phyloP scores from a whole-genome alignment of 2,113 vertebrate genomes.

The Corythoichthys haematopterus region DNA sequence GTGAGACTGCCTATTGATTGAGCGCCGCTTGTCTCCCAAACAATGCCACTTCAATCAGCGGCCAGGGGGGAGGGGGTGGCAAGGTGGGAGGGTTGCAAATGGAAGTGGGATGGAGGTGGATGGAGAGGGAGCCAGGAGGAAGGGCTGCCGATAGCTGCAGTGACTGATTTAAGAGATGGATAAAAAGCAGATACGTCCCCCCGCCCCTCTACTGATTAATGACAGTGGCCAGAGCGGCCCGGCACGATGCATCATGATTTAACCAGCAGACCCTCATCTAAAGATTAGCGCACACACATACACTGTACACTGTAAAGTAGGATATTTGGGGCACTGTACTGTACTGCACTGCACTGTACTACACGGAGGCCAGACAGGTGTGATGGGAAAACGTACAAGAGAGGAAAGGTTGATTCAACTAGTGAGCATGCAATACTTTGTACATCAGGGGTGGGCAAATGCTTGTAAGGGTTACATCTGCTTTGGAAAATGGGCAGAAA shows the following conservation, averaged over 20 bases:
- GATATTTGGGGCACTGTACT: background rate
- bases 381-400: slow-evolving; percentile 71
- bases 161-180: slow-evolving; percentile 90
- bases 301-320: slow-evolving; percentile 20
- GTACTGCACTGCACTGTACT: slow-evolving; percentile 32
- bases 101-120: slow-evolving; percentile 20
- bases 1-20: slow-evolving; percentile 78
- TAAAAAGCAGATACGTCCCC: slow-evolving; percentile 82
- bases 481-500: background rate
- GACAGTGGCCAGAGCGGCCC: slow-evolving; percentile 79
- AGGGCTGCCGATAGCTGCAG: slow-evolving; percentile 78
- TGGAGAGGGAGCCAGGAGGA: slow-evolving; percentile 14
- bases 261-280: slow-evolving; percentile 80
- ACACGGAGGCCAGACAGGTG: slow-evolving; percentile 63
- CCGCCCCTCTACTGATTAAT: slow-evolving; percentile 84
- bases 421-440: background rate
- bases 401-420: slow-evolving; percentile 25
- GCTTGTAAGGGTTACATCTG: background rate
- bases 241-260: slow-evolving; percentile 85
- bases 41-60: slow-evolving; percentile 79
- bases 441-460: background rate
- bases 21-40: slow-evolving; percentile 79
- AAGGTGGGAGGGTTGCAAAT: slow-evolving; percentile 21
- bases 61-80: slow-evolving; percentile 41
- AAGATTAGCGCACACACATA: slow-evolving; percentile 57